Evolutionary conservation across 1,140 invertebrate species (phyloP).

Genomic region (Orchestia grillus): DNA sequence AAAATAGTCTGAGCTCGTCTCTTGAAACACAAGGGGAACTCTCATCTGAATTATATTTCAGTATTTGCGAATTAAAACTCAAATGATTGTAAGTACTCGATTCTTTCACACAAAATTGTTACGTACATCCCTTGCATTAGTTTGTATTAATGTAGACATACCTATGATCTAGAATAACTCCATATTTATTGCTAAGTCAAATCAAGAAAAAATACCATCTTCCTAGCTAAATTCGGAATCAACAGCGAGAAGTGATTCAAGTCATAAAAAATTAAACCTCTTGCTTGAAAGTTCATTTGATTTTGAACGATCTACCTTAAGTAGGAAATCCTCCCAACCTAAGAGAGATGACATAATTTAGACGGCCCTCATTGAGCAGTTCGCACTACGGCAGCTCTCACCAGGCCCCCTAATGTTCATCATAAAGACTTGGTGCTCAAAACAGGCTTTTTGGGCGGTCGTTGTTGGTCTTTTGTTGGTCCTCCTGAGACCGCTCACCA

Average conservation of each 20-base stretch:
- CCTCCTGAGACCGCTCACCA: conserved; percentile 13
- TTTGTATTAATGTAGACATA: too few species aligned
- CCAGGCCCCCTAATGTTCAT: conserved; percentile 42
- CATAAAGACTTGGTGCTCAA: conserved; percentile 41
- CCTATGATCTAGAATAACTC: too few species aligned
- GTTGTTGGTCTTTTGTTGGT: conserved; percentile 45
- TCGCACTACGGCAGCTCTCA: not conserved
- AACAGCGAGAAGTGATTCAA: not conserved
- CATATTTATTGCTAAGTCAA: too few species aligned
- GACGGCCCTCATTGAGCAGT: not conserved
- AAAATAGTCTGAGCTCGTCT: too few species aligned
- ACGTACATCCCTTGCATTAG: too few species aligned
- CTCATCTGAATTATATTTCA: too few species aligned
- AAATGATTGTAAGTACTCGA: too few species aligned
- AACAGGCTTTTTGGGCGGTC: conserved; percentile 51
- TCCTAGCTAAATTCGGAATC: not conserved
- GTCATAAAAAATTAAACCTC: not conserved
- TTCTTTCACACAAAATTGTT: too few species aligned
- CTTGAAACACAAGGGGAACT: too few species aligned
- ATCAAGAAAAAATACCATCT: too few species aligned
- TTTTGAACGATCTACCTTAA: not conserved
- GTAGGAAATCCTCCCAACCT: not conserved
- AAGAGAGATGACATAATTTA: not conserved
- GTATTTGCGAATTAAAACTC: too few species aligned
- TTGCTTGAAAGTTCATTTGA: not conserved